Evolutionary conservation across 1,140 invertebrate genomes (phyloP).

Genomic region (Drosophila miranda): DNA sequence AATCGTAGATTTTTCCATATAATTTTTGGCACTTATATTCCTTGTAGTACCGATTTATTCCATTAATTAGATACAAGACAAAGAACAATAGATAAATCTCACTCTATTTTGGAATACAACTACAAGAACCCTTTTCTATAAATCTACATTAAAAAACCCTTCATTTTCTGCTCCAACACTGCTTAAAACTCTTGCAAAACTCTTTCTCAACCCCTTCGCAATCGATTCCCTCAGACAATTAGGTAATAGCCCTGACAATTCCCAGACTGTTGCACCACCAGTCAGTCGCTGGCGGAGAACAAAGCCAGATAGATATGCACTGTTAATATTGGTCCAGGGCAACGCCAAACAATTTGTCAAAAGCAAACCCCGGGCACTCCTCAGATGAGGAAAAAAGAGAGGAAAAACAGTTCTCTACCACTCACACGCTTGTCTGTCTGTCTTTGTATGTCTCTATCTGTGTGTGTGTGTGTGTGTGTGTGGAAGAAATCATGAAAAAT

Average conservation of each 20-base stretch:
- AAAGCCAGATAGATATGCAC: constrained; percentile 29
- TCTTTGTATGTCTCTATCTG: too few relatives aligned
- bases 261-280: constrained; percentile 10
- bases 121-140: too few relatives aligned
- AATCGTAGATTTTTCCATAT: too few relatives aligned
- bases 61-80: too few relatives aligned
- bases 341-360: constrained; percentile 55
- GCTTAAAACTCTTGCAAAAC: too few relatives aligned
- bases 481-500: constrained; percentile 65
- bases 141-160: too few relatives aligned
- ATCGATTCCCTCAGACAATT: constrained; percentile 2
- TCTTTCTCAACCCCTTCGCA: not conserved
- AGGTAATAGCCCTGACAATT: constrained; percentile 21
- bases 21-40: too few relatives aligned
- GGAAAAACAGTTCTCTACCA: not conserved
- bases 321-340: constrained; percentile 32
- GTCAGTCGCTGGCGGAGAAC: constrained; percentile 6
- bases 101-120: too few relatives aligned
- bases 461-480: constrained; percentile 1
- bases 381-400: constrained; percentile 8
- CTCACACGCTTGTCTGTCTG: not conserved
- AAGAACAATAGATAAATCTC: too few relatives aligned
- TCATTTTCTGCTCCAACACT: too few relatives aligned
- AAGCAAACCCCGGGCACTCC: constrained; percentile 24
- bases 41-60: too few relatives aligned